Evolutionary conservation across 2,113 vertebrate genomes (phyloP), one percentile per base, ranked within the genome.

Genomic region (Indri indri): DNA sequence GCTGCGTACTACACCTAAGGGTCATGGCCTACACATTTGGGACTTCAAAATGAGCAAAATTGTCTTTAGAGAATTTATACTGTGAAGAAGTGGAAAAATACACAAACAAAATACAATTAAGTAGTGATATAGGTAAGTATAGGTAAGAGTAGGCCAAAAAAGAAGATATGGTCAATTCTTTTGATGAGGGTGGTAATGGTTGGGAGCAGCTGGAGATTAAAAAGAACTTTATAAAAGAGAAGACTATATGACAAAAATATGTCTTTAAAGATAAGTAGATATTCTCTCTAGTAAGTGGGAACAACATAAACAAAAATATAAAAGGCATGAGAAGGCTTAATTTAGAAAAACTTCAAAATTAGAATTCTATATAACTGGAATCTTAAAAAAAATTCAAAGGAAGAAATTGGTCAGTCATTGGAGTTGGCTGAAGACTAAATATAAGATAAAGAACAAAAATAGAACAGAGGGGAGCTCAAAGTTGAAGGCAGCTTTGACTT

Each of bases 271-370:
- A 54, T 52, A 83, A 71, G 63, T 37, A 86, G n/a, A 76, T 37
- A 88, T 16, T 68, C 34, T 59, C 22, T 71, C 30, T 61, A 88
- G 16, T 10, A 90, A 87, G 5, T 17, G 8, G 30, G 3, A 89
- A 91, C 2, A 94, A 57, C 61, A 89, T 17, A 77, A 89, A 73
- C 42, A 77, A 89, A 92, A 95, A 65, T 42, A n/a, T 47, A 90
- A 79, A 94, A 94, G 30, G 25, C 25, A 84, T 66, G 2, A 83
- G 65, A 74, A 81, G 52, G 40, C 22, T 86, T 45, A 80, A 57
- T 30, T 45, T 88, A 37, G n/a, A 34, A 30, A 90, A 54, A 54
- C 13, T 40, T 94, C 12, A 84, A 70, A 34, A 54, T 54, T 18
- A 54, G 73, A 61, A 0, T 57, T 93, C 14, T 88, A 42, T 50